Evolutionary conservation across 2,888 invertebrate species (phyloP), one percentile per base, ranked within the genome.

Genomic region (Protonemura montana): DNA sequence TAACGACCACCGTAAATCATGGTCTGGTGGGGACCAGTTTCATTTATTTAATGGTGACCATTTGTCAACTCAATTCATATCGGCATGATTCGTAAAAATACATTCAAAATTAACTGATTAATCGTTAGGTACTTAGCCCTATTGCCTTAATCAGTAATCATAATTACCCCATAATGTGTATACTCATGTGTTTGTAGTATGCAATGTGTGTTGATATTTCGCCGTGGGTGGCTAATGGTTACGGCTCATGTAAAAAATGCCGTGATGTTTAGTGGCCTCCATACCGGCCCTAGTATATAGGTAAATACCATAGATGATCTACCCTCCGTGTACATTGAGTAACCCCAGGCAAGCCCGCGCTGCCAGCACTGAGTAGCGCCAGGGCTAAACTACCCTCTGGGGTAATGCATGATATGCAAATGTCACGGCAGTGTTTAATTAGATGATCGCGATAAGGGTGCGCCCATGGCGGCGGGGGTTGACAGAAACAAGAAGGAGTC

Each of bases 361-460:
- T 27, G 26, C 27, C 28, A 41, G 7, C 76, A 27, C 85, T 28
- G 85, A 26, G 85, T 25, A 76, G 13, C 21, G 76, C 41, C 10
- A 80, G 29, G 42, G 25, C 76, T 78, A 85, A 86, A 87, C 86
- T 85, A 85, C 87, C 85, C 87, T 77, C 87, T 59, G 16, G 87
- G 87, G 87, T 87, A 87, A 87, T 87, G 86, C 87, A 87, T 87
- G 85, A 87, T 87, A 87, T 87, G 87, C 87, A 87, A 87, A 87
- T 87, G 87, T 87, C 86, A 87, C 78, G 87, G 84, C 59, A 81
- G 85, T 85, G 86, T 87, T 87, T 87, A 87, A 87, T 87, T 86
- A 87, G 87, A 87, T 87, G 87, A 87, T 87, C 84, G 87, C 83
- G 87, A 87, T 87, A 87, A 86, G 87, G 85, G 85, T 30, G 76